Evolutionary conservation across 2,113 vertebrate species (phyloP), one percentile per base, ranked within the genome.

Genomic region (Apodemus speciosus): DNA sequence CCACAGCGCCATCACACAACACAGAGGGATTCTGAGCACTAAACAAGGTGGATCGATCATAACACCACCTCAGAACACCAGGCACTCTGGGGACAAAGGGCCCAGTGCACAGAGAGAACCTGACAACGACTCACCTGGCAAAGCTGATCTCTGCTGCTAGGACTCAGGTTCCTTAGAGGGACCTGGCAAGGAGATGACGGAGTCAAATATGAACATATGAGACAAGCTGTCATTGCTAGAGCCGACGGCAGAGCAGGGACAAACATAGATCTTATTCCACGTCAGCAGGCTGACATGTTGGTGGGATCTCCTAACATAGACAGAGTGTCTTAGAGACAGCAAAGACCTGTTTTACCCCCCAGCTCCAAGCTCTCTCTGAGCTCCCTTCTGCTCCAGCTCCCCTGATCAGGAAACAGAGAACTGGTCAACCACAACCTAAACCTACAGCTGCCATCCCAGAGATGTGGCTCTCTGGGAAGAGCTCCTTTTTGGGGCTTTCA

Each of bases 1-100:
- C 0, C 11, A 0, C 4, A 25, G 18, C 0, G 5, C 2, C 9
- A 21, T 20, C 49, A 18, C 3, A 0, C 40, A 4, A 3, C 1
- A 9, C 20, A 21, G 46, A 51, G 18, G 46, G 4, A 32, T 2
- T 9, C 20, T 43, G 0, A 49, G 68, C 23, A 6, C 15, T 43
- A 4, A 0, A 2, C 4, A 30, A 38, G 56, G 56, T 64, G 40
- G 16, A 16, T 40, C n/a, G 16, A 16, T 40, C n/a, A 27, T 25
- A 80, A 10, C 51, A 58, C 6, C 23, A 9, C 35, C n/a, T 58
- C 35, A 35, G 0, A 1, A 14, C 23, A 75, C 72, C 14, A 46
- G 72, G 46, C 32, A 15, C 40, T 15, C 75, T 35, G 20, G 0
- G 16, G 64, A 30, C 5, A 0, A 46, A 18, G 56, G 60, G 25